phyloP scores from a whole-genome alignment of 2,113 vertebrate genomes.

The Callocephalon fimbriatum region DNA sequence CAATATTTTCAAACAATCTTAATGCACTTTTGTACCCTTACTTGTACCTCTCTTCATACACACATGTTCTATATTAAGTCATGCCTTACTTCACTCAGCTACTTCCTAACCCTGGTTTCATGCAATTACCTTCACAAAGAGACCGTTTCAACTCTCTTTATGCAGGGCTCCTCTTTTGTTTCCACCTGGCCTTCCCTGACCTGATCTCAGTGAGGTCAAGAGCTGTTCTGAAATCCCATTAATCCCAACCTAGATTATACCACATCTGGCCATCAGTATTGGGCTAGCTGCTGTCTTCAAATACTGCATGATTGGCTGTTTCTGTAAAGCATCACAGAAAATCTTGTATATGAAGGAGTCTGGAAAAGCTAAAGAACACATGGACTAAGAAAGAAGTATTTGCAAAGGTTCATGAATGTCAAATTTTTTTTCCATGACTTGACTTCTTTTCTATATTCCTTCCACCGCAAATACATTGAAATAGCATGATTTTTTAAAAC shows the following conservation, averaged over 20 bases:
- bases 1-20: not conserved
- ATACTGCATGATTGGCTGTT: not conserved
- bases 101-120: constrained; percentile 29
- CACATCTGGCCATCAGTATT: constrained; percentile 15
- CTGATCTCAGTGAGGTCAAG: constrained; percentile 21
- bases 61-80: constrained; percentile 38
- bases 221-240: constrained; percentile 40
- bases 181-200: constrained; percentile 39
- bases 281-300: not conserved
- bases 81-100: not conserved
- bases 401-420: not conserved
- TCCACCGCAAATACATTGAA: not conserved
- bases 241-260: constrained; percentile 4
- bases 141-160: constrained; percentile 33
- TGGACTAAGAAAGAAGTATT: not conserved
- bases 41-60: not conserved
- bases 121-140: constrained; percentile 56
- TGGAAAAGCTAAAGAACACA: not conserved
- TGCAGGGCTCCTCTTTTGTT: constrained; percentile 35
- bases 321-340: not conserved
- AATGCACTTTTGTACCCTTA: not conserved
- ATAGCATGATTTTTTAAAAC: not conserved
- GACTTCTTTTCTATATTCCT: not conserved
- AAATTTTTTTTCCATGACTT: not conserved
- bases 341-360: not conserved